Evolutionary conservation across 2,113 vertebrate species (phyloP), one percentile per base, ranked within the genome.

Genomic region (Shinisaurus crocodilurus): DNA sequence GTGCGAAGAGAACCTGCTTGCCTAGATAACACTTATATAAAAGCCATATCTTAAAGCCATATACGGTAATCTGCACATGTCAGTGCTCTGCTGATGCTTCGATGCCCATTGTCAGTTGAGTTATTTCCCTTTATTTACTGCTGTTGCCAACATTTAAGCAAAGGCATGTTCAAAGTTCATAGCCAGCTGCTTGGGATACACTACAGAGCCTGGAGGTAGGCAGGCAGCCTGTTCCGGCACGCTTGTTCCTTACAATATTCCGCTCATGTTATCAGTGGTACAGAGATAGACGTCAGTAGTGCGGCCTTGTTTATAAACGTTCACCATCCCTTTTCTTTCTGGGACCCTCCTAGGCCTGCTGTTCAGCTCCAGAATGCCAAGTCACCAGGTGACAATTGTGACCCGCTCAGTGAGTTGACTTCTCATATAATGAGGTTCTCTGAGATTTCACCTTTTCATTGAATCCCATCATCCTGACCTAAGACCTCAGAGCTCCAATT

Each of bases 281-380:
- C 32, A n/a, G 20, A 45, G n/a, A 29, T 16, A 9, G 32, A 40
- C 32, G 43, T 54, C 29, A 43, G 25, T 27, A 37, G 9, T 60
- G 54, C 27, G 40, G 75, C 12, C 2, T 23, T 54, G 10, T 23
- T 86, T 74, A 15, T 25, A 54, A 15, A 74, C 37, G 7, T 20
- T 45, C 16, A 50, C 45, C 75, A 67, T 77, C 86, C 0, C 0
- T 9, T 37, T 87, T n/a, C 45, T 74, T 32, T 54, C 0, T 0
- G 34, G 8, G 34, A 54, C 48, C 8, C 32, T 69, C 45, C 48
- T 29, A 13, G 79, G 67, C 23, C 34, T 82, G 45, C 23, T 60
- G 57, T 82, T 45, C 5, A 45, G n/a, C 37, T 40, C 37, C 50
- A 83, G 37, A 89, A 45, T 89, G 50, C 50, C 50, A 75, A 37